Percentiles rank a stretch among this genome's conserved stretches.
These are phyloP conservation scores for Lophius piscatorius DNA, from an alignment of 2,113 vertebrate species.

Conservation along the genomic window DNA sequence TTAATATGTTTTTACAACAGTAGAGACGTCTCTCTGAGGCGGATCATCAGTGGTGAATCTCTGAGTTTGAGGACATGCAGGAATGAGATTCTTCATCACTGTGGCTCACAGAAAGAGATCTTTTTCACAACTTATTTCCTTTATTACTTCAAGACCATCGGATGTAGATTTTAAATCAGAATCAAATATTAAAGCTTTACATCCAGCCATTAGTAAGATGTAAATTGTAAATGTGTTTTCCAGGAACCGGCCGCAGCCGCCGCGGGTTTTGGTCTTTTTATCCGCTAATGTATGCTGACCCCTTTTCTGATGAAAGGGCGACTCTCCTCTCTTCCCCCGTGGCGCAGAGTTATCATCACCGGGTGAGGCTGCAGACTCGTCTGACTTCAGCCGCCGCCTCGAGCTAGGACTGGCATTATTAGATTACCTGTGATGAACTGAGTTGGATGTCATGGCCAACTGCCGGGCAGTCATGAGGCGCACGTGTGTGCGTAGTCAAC, in stretches of 20 bases:
- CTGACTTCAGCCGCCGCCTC: slow-evolving; percentile 23
- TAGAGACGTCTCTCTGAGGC: too few species aligned
- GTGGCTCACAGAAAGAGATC: too few species aligned
- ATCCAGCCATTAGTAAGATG: background rate
- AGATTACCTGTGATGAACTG: background rate
- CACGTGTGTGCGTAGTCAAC: too few species aligned
- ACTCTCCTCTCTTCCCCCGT: background rate
- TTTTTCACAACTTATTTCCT: too few species aligned
- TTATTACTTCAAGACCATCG: too few species aligned
- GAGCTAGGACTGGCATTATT: slow-evolving; percentile 7
- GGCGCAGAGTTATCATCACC: slow-evolving; percentile 12
- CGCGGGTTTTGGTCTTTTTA: slow-evolving; percentile 14
- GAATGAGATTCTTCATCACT: too few species aligned
- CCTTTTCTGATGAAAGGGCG: slow-evolving; percentile 20
- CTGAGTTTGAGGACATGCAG: too few species aligned
- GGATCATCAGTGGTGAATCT: too few species aligned
- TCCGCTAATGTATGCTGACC: slow-evolving; percentile 13
- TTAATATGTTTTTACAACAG: too few species aligned
- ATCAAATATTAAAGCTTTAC: too few species aligned
- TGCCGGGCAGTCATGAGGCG: too few species aligned
- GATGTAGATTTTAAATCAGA: slow-evolving; percentile 1
- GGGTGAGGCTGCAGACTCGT: slow-evolving; percentile 22
- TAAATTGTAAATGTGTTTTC: slow-evolving; percentile 7
- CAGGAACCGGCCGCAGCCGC: background rate
- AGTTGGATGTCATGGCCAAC: too few species aligned